Base-by-base conservation (phyloP, 2,888 invertebrate species). In the Macroteleia sp. region DNA sequence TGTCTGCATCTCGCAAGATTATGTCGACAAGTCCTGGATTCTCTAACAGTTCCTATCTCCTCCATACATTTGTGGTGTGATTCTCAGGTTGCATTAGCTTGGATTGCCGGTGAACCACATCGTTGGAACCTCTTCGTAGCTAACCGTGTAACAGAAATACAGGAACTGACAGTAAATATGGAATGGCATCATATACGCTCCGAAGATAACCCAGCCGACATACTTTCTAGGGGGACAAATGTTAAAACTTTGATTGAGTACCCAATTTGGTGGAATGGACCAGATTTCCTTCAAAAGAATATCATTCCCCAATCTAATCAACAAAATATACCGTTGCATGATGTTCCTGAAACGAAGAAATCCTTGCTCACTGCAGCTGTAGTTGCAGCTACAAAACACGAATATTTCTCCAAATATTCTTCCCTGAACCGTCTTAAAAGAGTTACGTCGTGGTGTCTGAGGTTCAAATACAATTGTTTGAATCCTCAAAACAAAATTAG, bases 91-190 rank as follows among this genome's bases (percentile, higher is more conserved):
- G n/a, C n/a, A n/a, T n/a, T n/a, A n/a, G n/a, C n/a, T n/a, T n/a
- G n/a, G n/a, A n/a, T n/a, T n/a, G n/a, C n/a, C n/a, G n/a, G n/a
- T n/a, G n/a, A n/a, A n/a, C n/a, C n/a, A n/a, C n/a, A n/a, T n/a
- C n/a, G n/a, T n/a, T n/a, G n/a, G n/a, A n/a, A n/a, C n/a, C n/a
- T n/a, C n/a, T n/a, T n/a, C n/a, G n/a, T n/a, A n/a, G n/a, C n/a
- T n/a, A n/a, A n/a, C n/a, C n/a, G 52, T 2, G 41, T 41, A 8
- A 32, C 62, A 2, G 62, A 50, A 25, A 9, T 64, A 2, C 50
- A 64, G 30, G 39, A 12, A 14, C 16, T 39, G n/a, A 50, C 62
- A 14, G 14, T 4, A 1, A 9, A 48, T 5, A 19, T 30, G 30
- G 14, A 48, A 17, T 48, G 48, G 48, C 48, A 30, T 17, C 48